Base-by-base conservation (phyloP, 2,797 vertebrate genomes). In the Poeciliopsis infans region DNA sequence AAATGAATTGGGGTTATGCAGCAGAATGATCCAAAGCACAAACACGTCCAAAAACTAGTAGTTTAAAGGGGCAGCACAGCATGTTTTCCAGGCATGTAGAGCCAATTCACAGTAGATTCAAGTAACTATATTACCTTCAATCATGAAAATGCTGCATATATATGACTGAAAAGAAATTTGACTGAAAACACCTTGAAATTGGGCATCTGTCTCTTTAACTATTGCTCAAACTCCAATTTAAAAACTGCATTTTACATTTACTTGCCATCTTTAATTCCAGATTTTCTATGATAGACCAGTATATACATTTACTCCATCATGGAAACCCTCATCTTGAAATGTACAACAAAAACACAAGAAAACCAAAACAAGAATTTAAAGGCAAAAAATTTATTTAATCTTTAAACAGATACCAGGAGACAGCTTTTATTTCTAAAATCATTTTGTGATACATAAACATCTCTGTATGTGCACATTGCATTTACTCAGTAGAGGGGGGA, bases 301-400 rank as follows among this genome's bases (percentile, higher is more conserved):
- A 13, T 45, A 39, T 39, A 39, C 39, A 55, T 55, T 55, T 55
- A 47, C 7, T 51, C 23, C 18, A 51, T 23, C 25, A 12, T n/a
- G 53, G 28, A 31, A 15, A 31, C 23, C 57, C n/a, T 59, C n/a
- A 31, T 59, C 13, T 59, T 28, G 12, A 59, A 31, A 31, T 15
- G 10, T 59, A 5, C 28, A 28, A 57, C 55, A 68, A 64, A 41
- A 39, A 11, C 5, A 5, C 10, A 72, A 70, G 1, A 28, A 39
- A 2, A 36, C 4, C 31, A 69, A 72, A 39, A 15, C 39, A 39
- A 53, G 3, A 87, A 76, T 80, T 93, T 92, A 96, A 96, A 94
- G 89, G 90, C 87, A 90, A 94, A 23, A 23, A 92, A 91, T 95
- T 93, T 95, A 96, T 96, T 96, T 85, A 92, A 89, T 93, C 87